Percentiles rank a stretch among this genome's conserved stretches.
Evolutionary conservation across 2,113 vertebrate species (phyloP).

Genomic region (Rhegmatorhina hoffmannsi): DNA sequence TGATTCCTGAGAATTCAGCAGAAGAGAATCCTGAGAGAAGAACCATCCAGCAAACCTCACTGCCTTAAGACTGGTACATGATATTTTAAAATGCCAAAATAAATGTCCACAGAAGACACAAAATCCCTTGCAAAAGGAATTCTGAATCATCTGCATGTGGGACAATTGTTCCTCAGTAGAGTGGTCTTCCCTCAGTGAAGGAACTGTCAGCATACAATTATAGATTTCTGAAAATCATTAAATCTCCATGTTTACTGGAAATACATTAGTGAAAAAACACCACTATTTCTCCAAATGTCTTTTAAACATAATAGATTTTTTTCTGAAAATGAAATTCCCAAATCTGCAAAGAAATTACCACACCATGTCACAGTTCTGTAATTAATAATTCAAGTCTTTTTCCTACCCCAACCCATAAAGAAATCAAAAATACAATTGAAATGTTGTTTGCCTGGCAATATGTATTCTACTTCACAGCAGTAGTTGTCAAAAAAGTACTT

Average conservation of each 20-base stretch:
- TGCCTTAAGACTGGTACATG: not conserved
- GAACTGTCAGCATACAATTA: slow-evolving; percentile 47
- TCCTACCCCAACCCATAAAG: slow-evolving; percentile 22
- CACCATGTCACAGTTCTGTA: slow-evolving; percentile 34
- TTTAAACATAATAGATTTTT: slow-evolving; percentile 43
- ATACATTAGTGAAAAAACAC: slow-evolving; percentile 30
- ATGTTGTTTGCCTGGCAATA: slow-evolving; percentile 31
- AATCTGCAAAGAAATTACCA: slow-evolving; percentile 38
- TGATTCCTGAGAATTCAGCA: not conserved
- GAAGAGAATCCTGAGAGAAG: not conserved
- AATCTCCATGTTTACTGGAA: slow-evolving; percentile 50
- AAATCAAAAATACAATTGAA: slow-evolving; percentile 50
- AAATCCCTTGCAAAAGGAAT: slow-evolving; percentile 21
- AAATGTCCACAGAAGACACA: slow-evolving; percentile 29
- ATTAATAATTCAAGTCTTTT: slow-evolving; percentile 56
- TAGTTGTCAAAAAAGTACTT: slow-evolving; percentile 47
- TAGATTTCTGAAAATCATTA: slow-evolving; percentile 49
- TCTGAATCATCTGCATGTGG: not conserved
- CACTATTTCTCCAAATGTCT: not conserved
- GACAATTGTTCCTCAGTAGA: slow-evolving; percentile 37
- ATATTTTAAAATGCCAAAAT: slow-evolving; percentile 6
- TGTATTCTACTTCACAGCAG: slow-evolving; percentile 25
- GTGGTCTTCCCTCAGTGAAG: slow-evolving; percentile 32
- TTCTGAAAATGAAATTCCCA: slow-evolving; percentile 45
- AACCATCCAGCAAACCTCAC: not conserved